Evolutionary conservation across 2,888 invertebrate genomes (phyloP).

Genomic region (Aspidiotus destructor): DNA sequence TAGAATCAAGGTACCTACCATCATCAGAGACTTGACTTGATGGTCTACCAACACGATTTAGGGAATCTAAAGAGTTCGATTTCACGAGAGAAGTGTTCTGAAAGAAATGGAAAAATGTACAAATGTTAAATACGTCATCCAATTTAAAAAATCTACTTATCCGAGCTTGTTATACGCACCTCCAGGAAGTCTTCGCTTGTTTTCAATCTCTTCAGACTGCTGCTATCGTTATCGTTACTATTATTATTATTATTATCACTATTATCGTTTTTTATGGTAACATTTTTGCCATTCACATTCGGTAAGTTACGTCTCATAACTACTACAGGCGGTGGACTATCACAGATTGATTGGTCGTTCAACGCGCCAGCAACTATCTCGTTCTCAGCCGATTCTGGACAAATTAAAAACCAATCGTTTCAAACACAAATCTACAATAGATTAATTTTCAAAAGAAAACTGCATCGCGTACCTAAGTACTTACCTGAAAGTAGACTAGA

Average conservation of each 20-base stretch:
- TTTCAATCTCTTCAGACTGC: slow-evolving; percentile 42
- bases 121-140: slow-evolving; percentile 7
- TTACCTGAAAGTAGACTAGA: slow-evolving; percentile 9
- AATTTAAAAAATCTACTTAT: background rate
- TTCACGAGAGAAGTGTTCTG: slow-evolving; percentile 38
- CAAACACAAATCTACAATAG: background rate
- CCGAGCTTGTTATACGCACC: background rate
- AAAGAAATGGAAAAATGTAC: slow-evolving; percentile 22
- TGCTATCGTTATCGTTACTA: slow-evolving; percentile 10
- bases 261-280: slow-evolving; percentile 5
- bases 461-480: background rate
- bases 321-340: slow-evolving; percentile 23
- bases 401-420: background rate
- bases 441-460: background rate
- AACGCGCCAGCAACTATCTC: background rate
- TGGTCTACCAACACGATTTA: slow-evolving; percentile 39
- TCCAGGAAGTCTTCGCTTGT: slow-evolving; percentile 41
- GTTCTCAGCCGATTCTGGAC: background rate
- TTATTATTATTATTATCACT: slow-evolving; percentile 17
- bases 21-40: slow-evolving; percentile 44
- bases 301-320: slow-evolving; percentile 22
- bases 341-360: slow-evolving; percentile 7
- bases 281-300: slow-evolving; percentile 16
- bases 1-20: slow-evolving; percentile 39
- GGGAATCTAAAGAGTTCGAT: slow-evolving; percentile 49